phyloP scores from a whole-genome alignment of 2,113 vertebrate species.

The Echinops telfairi region DNA sequence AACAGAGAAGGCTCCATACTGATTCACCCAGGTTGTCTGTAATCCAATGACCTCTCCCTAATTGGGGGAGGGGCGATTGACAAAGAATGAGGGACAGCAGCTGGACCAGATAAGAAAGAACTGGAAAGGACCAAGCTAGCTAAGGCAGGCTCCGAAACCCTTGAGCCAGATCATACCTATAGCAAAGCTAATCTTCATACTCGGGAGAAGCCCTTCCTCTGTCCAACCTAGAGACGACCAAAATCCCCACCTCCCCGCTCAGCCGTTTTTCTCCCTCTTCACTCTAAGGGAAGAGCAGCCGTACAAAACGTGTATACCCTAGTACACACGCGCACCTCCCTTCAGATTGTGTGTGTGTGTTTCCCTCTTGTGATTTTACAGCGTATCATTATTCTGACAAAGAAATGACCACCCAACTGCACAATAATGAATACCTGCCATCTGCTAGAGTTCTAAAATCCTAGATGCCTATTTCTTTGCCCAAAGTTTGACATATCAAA shows the following conservation, averaged over 20 bases:
- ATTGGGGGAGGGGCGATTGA: slow-evolving; percentile 67
- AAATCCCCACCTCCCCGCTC: not conserved
- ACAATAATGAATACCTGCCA: slow-evolving; percentile 56
- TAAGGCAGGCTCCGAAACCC: slow-evolving; percentile 13
- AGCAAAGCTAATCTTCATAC: slow-evolving; percentile 49
- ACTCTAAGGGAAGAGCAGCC: slow-evolving; percentile 28
- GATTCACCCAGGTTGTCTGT: slow-evolving; percentile 60
- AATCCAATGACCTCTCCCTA: slow-evolving; percentile 68
- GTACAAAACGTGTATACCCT: slow-evolving; percentile 12
- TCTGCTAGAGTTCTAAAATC: slow-evolving; percentile 54
- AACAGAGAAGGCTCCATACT: slow-evolving; percentile 65
- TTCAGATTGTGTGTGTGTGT: not conserved
- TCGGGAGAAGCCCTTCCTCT: slow-evolving; percentile 23
- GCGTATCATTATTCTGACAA: slow-evolving; percentile 61
- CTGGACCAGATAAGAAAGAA: slow-evolving; percentile 56
- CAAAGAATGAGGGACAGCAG: slow-evolving; percentile 58
- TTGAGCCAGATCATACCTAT: slow-evolving; percentile 37
- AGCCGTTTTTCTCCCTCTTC: not conserved
- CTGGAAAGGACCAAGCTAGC: slow-evolving; percentile 57
- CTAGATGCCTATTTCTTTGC: slow-evolving; percentile 11
- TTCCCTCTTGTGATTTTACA: slow-evolving; percentile 41
- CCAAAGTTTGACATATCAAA: slow-evolving; percentile 47
- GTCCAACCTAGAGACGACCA: not conserved
- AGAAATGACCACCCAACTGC: slow-evolving; percentile 26
- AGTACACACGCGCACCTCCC: not conserved